These are phyloP conservation scores for Xenopus petersii DNA, from an alignment of 2,797 vertebrate genomes.

Conservation along the genomic window DNA sequence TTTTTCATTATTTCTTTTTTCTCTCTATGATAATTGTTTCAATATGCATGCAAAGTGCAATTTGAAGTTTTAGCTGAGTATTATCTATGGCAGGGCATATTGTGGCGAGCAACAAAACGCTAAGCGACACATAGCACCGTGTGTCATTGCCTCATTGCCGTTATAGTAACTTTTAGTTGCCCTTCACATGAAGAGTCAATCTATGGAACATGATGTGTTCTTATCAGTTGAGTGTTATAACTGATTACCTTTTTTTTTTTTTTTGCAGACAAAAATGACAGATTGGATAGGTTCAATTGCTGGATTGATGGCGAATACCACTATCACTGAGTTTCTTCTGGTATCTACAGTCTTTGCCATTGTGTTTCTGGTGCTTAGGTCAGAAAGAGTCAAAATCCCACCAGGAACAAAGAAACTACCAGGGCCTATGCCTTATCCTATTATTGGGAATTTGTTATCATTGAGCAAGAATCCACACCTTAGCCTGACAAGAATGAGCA, in stretches of 20 bases:
- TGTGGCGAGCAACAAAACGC: too few relatives aligned
- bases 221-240: too few relatives aligned
- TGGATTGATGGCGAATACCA: slow-evolving; percentile 52
- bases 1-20: too few relatives aligned
- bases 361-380: slow-evolving; percentile 67
- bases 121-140: too few relatives aligned
- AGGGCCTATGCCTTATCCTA: slow-evolving; percentile 75
- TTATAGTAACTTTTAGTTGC: too few relatives aligned
- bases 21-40: too few relatives aligned
- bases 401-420: slow-evolving; percentile 74
- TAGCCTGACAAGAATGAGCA: slow-evolving; percentile 73
- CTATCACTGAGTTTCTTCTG: slow-evolving; percentile 70
- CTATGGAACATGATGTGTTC: too few relatives aligned
- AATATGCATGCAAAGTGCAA: too few relatives aligned
- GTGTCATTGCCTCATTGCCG: too few relatives aligned
- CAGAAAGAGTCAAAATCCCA: slow-evolving; percentile 60
- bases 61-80: too few relatives aligned
- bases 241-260: slow-evolving; percentile 9
- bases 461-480: slow-evolving; percentile 74
- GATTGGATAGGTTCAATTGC: slow-evolving; percentile 23
- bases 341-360: slow-evolving; percentile 63
- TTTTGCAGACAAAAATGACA: slow-evolving; percentile 16
- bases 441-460: slow-evolving; percentile 80
- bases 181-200: too few relatives aligned
- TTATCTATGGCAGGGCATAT: too few relatives aligned